phyloP scores from a whole-genome alignment of 2,888 invertebrate species.

The Abscondita cerata region DNA sequence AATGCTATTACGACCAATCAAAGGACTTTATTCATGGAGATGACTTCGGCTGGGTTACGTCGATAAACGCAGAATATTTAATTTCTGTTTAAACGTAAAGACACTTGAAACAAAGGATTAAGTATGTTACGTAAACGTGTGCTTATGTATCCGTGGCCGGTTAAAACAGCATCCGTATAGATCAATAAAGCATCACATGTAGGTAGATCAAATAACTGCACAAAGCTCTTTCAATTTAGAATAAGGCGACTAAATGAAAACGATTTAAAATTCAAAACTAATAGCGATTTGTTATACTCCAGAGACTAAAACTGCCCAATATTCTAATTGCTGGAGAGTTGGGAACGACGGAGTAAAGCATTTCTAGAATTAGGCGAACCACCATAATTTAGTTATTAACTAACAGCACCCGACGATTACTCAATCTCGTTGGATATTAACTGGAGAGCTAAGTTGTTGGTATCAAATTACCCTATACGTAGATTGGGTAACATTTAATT shows the following conservation, averaged over 20 bases:
- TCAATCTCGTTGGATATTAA: constrained; percentile 21
- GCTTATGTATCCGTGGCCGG: neutral
- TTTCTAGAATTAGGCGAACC: constrained; percentile 12
- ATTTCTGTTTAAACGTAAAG: constrained; percentile 27
- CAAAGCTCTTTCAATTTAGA: too few species aligned
- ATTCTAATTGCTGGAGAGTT: neutral
- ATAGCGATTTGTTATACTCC: too few species aligned
- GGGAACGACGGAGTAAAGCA: neutral
- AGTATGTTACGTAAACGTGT: constrained; percentile 26
- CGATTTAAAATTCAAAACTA: too few species aligned
- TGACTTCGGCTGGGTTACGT: too few species aligned
- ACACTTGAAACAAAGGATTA: constrained; percentile 18
- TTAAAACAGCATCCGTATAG: neutral
- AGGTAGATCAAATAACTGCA: too few species aligned
- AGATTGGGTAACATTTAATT: neutral
- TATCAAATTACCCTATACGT: constrained; percentile 10
- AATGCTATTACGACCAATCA: constrained; percentile 37
- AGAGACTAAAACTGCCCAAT: too few species aligned
- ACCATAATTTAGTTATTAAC: constrained; percentile 21
- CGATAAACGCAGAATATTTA: too few species aligned
- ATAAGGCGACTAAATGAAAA: too few species aligned
- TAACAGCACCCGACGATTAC: constrained; percentile 17
- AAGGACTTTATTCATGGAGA: constrained; percentile 38
- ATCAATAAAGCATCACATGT: too few species aligned
- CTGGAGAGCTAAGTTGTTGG: constrained; percentile 4